These are phyloP conservation scores for Nomada lathburiana DNA, from an alignment of 2,888 invertebrate genomes.

Conservation along the genomic window DNA sequence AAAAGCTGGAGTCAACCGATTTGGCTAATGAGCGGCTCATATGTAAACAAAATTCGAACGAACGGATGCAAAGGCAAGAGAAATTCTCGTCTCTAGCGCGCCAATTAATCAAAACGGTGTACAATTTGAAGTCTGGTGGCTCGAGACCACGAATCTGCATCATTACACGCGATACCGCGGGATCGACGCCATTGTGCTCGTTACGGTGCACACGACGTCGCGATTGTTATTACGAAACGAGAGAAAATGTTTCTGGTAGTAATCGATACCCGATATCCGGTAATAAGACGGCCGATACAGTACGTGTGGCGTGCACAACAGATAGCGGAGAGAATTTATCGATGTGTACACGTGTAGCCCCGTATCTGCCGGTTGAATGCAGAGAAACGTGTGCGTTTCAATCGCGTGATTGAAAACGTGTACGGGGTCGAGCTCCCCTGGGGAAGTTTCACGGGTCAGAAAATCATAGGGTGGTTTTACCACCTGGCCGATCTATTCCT, in stretches of 20 bases:
- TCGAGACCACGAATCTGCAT: slow-evolving; percentile 21
- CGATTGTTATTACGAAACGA: slow-evolving; percentile 57
- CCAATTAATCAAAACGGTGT: no score
- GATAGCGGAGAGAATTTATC: slow-evolving; percentile 54
- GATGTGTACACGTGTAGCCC: slow-evolving; percentile 56
- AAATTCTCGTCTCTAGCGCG: no score
- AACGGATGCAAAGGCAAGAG: no score
- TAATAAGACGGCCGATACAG: slow-evolving; percentile 62
- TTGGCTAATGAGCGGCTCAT: no score
- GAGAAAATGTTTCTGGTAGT: slow-evolving; percentile 57
- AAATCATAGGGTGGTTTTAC: slow-evolving; percentile 80
- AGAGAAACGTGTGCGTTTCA: slow-evolving; percentile 65
- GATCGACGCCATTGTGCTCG: slow-evolving; percentile 7
- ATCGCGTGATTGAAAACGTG: slow-evolving; percentile 69
- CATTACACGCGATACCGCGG: slow-evolving; percentile 5
- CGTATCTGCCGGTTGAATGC: slow-evolving; percentile 66
- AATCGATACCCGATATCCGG: slow-evolving; percentile 65
- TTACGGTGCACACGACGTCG: slow-evolving; percentile 37
- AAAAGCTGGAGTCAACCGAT: no score
- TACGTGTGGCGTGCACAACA: slow-evolving; percentile 39
- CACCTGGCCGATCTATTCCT: slow-evolving; percentile 75
- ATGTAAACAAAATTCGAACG: no score
- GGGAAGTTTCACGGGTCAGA: slow-evolving; percentile 76
- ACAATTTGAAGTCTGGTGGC: neutral
- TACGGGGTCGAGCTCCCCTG: slow-evolving; percentile 35